Evolutionary conservation across 2,888 invertebrate genomes (phyloP).

Genomic region (Hirtodrosophila cameraria): DNA sequence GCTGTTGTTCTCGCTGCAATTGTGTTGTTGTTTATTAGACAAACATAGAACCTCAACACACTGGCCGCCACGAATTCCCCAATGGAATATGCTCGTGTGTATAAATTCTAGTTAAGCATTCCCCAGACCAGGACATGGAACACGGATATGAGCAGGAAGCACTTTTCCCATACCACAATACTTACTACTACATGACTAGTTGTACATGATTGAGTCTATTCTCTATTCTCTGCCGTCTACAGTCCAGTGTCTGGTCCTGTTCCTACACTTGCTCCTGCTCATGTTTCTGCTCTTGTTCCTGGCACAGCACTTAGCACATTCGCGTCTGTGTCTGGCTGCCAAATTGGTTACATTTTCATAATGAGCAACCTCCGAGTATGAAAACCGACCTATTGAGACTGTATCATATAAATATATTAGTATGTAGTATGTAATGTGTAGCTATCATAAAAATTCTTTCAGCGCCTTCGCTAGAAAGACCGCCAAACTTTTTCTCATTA

Average conservation of each 20-base stretch:
- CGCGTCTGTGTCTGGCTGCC: conserved; percentile 37
- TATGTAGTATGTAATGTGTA: conserved; percentile 40
- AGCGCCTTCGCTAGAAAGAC: conserved; percentile 3
- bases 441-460: conserved; percentile 56
- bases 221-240: not conserved
- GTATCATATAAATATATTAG: conserved; percentile 10
- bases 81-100: conserved; percentile 71
- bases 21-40: conserved; percentile 45
- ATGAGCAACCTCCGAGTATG: conserved; percentile 44
- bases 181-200: conserved; percentile 12
- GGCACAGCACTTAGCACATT: conserved; percentile 31
- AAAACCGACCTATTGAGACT: conserved; percentile 18
- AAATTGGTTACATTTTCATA: conserved; percentile 75
- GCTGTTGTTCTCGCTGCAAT: conserved; percentile 26
- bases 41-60: conserved; percentile 37
- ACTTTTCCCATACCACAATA: conserved; percentile 18
- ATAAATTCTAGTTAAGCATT: conserved; percentile 66
- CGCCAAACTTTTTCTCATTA: conserved; percentile 73
- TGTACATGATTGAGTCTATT: conserved; percentile 33
- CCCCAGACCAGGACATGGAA: conserved; percentile 17
- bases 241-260: conserved; percentile 1
- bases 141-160: conserved; percentile 3
- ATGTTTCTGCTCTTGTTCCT: not conserved
- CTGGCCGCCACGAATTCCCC: conserved; percentile 59
- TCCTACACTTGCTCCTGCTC: not conserved